These are phyloP conservation scores for Ciconia stormi DNA, from an alignment of 2,113 vertebrate genomes.

Conservation along the genomic window DNA sequence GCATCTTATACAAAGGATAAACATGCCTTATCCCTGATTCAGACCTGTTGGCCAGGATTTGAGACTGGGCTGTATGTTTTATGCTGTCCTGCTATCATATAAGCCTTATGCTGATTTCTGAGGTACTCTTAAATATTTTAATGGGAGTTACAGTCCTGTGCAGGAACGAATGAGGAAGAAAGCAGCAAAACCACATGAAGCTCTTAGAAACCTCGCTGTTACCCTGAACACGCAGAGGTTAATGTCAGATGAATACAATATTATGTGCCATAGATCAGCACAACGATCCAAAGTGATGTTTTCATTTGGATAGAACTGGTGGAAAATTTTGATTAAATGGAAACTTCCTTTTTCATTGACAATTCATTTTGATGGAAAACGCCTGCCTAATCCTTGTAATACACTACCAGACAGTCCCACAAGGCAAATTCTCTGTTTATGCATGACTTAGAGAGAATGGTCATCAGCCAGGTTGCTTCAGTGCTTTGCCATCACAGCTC, in stretches of 20 bases:
- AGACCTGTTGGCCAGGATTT: neutral
- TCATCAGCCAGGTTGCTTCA: neutral
- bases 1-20: neutral
- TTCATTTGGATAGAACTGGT: slow-evolving; percentile 37
- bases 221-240: neutral
- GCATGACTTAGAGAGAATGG: neutral
- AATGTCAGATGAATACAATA: neutral
- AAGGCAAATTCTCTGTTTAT: neutral
- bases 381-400: slow-evolving; percentile 8
- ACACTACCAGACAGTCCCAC: neutral
- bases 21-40: neutral
- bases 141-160: neutral
- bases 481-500: neutral
- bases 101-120: neutral
- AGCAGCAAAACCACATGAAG: neutral
- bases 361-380: slow-evolving; percentile 9
- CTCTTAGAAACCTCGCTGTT: neutral
- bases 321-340: slow-evolving; percentile 55
- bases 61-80: neutral
- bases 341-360: slow-evolving; percentile 51
- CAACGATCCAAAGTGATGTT: slow-evolving; percentile 5
- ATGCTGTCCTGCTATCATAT: neutral
- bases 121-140: neutral
- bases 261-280: neutral
- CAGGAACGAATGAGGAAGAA: neutral